Evolutionary conservation across 2,797 vertebrate genomes (phyloP).

Genomic region (Sciurus carolinensis): DNA sequence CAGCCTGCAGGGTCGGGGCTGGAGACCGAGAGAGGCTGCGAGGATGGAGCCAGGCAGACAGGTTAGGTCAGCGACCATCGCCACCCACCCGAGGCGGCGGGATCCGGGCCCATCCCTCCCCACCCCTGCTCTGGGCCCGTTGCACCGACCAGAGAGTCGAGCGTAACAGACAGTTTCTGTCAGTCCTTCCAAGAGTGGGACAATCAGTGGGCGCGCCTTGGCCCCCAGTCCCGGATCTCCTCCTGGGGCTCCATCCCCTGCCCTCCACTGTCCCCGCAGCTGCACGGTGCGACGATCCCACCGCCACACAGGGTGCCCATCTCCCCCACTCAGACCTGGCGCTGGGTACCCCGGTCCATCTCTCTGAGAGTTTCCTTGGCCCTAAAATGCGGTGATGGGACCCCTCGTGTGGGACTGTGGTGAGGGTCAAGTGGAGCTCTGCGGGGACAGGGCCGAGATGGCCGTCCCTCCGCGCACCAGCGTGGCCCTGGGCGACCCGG

Average conservation of each 20-base stretch:
- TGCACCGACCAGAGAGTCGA: not conserved
- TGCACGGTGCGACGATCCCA: not conserved
- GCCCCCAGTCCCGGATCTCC: not conserved
- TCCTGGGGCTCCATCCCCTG: not conserved
- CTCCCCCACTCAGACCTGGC: not conserved
- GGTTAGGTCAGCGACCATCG: not conserved
- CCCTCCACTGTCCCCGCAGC: too few species aligned
- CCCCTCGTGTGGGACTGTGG: not conserved
- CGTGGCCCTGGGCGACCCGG: not conserved
- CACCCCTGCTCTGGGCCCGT: not conserved
- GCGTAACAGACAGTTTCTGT: not conserved
- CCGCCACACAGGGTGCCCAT: not conserved
- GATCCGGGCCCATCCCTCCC: not conserved
- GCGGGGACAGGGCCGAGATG: accelerated
- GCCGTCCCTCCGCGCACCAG: accelerated
- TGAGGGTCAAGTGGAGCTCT: not conserved
- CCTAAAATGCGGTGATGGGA: not conserved
- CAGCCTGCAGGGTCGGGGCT: not conserved
- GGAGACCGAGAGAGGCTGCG: not conserved
- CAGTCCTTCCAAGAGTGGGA: not conserved
- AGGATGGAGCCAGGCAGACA: not conserved
- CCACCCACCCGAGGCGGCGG: not conserved
- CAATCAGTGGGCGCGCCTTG: not conserved
- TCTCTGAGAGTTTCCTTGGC: not conserved
- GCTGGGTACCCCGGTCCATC: not conserved